phyloP scores from a whole-genome alignment of 2,113 vertebrate species.

The Apodemus sylvaticus region DNA sequence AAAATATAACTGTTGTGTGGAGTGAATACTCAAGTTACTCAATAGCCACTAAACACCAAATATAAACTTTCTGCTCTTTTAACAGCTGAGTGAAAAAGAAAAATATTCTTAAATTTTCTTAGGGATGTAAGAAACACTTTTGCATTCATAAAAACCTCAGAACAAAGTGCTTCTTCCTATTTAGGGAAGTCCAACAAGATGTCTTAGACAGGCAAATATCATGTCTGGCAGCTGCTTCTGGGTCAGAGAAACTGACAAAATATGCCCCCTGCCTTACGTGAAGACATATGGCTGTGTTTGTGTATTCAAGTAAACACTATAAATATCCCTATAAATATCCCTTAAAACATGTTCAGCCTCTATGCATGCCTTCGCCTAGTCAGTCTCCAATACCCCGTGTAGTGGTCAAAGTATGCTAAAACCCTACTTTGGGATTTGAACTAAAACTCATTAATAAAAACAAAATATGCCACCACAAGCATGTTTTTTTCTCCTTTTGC shows the following conservation, averaged over 20 bases:
- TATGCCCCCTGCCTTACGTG: not conserved
- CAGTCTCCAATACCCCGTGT: not conserved
- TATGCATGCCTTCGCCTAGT: not conserved
- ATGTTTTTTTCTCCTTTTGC: too few relatives aligned
- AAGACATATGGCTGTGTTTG: not conserved
- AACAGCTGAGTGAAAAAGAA: not conserved
- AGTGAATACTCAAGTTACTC: not conserved
- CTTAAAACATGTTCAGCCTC: not conserved
- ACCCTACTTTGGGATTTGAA: not conserved
- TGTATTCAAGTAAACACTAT: not conserved
- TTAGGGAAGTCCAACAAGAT: not conserved
- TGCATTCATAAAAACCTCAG: not conserved
- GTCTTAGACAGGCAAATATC: not conserved
- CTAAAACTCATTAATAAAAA: constrained; percentile 9
- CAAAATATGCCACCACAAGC: not conserved
- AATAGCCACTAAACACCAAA: not conserved
- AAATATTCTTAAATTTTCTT: constrained; percentile 4
- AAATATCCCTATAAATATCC: not conserved
- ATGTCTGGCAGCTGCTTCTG: not conserved
- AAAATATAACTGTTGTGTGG: not conserved
- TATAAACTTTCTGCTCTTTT: not conserved
- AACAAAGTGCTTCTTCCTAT: not conserved
- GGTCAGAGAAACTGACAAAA: not conserved
- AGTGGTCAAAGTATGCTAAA: not conserved
- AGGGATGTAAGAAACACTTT: not conserved